A percentile compares a stretch with the other conserved stretches of the same genome.
Conservation (phyloP, 2,888 invertebrate species). For the Thysanoteuthis rhombus region DNA sequence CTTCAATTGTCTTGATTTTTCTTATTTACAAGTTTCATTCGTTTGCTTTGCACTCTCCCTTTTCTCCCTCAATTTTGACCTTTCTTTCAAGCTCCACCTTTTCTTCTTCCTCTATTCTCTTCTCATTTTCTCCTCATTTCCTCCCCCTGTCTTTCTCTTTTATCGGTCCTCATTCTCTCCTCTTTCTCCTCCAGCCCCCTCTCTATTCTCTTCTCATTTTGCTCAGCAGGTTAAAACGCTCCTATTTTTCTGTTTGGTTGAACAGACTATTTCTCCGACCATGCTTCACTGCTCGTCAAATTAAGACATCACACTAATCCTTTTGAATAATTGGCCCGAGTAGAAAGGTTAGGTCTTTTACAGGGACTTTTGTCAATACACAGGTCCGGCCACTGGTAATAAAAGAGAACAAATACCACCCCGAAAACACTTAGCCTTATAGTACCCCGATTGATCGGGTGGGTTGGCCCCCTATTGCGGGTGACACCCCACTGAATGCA, state of each 20-base stretch:
- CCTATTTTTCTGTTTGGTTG: not conserved
- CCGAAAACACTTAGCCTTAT: conserved; percentile 12
- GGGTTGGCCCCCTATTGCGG: not conserved
- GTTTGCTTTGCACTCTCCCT: too few species aligned
- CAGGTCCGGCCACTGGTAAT: not conserved
- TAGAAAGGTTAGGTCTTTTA: conserved; percentile 12
- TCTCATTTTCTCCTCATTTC: not conserved
- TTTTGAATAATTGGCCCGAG: not conserved
- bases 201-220: not conserved
- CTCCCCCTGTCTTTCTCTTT: not conserved
- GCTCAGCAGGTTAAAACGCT: not conserved
- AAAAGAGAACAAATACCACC: conserved; percentile 12
- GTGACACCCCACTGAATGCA: not conserved
- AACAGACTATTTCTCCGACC: not conserved
- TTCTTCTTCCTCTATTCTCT: not conserved
- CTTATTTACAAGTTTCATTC: too few species aligned
- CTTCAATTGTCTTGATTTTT: too few species aligned
- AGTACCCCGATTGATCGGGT: conserved; percentile 12
- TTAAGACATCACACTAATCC: not conserved
- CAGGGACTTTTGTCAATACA: conserved; percentile 12
- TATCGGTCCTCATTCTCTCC: not conserved
- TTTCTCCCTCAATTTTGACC: not conserved
- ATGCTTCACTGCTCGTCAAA: not conserved
- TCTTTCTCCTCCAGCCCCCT: not conserved
- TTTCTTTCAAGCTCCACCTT: not conserved